Conservation (phyloP, 2,113 vertebrate genomes). For the Corythornis madagascariensis region DNA sequence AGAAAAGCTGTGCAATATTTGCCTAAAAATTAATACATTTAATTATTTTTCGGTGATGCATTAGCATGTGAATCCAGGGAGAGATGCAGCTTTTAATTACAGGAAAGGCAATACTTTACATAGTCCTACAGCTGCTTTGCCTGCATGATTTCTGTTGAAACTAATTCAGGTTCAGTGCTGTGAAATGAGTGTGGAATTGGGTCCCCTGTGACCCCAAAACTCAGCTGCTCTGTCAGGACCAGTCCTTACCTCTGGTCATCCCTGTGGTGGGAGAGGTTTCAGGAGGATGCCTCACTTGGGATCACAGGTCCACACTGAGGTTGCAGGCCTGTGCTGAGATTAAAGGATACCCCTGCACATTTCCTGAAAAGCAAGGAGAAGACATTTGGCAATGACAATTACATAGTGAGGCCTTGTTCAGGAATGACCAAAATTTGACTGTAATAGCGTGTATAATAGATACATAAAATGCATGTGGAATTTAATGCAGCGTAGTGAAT, state of each 20-base stretch:
- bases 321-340: background rate
- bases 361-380: constrained; percentile 11
- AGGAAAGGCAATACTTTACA: background rate
- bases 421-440: constrained; percentile 65
- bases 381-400: constrained; percentile 16
- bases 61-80: background rate
- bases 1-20: background rate
- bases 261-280: background rate
- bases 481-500: constrained; percentile 54
- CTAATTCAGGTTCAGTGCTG: constrained; percentile 1
- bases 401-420: constrained; percentile 65
- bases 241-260: background rate
- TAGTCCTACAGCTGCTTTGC: constrained; percentile 2
- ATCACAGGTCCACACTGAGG: background rate
- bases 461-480: constrained; percentile 63
- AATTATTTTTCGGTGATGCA: background rate
- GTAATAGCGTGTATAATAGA: constrained; percentile 61
- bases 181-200: background rate
- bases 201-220: background rate
- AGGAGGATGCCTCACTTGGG: background rate
- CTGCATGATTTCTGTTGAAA: constrained; percentile 5
- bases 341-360: constrained; percentile 26
- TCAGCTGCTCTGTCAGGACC: background rate
- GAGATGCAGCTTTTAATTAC: constrained; percentile 6
- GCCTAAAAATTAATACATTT: background rate